Conservation (phyloP, 2,797 vertebrate genomes). For the Distichodus sexfasciatus region DNA sequence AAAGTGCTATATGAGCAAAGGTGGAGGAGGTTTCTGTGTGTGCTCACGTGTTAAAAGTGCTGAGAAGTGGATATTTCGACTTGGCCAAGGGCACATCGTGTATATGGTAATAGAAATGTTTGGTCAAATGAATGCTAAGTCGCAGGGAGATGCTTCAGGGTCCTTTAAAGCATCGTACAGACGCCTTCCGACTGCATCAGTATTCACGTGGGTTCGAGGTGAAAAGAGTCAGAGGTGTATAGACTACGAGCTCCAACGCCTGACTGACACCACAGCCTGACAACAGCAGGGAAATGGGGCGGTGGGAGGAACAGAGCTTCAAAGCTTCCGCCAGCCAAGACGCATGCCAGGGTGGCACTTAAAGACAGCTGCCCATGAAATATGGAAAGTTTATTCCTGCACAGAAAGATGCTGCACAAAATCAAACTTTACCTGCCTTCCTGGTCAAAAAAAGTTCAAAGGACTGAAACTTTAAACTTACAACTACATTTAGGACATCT, state of each 20-base stretch:
- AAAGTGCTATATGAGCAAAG: not conserved
- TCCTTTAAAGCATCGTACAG: not conserved
- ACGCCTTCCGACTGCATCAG: slow-evolving; percentile 5
- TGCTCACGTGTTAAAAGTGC: not conserved
- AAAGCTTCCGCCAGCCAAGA: slow-evolving; percentile 21
- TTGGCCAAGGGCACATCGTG: slow-evolving; percentile 3
- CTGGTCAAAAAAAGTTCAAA: not conserved
- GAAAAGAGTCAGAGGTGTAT: slow-evolving; percentile 32
- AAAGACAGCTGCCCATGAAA: slow-evolving; percentile 36
- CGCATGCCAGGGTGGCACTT: slow-evolving; percentile 4
- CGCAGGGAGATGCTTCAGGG: slow-evolving; percentile 9
- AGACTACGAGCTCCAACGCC: slow-evolving; percentile 41
- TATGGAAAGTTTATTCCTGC: slow-evolving; percentile 25
- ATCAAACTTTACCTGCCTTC: not conserved
- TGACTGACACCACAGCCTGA: slow-evolving; percentile 45
- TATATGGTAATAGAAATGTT: slow-evolving; percentile 16
- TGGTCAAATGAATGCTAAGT: not conserved
- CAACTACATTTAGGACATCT: too few relatives aligned
- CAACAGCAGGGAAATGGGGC: slow-evolving; percentile 42
- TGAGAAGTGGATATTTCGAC: slow-evolving; percentile 2
- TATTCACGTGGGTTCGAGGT: slow-evolving; percentile 21
- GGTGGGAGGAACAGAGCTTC: slow-evolving; percentile 32
- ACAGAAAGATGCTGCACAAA: not conserved
- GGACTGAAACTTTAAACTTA: not conserved
- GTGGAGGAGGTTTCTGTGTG: not conserved